Conservation (phyloP, 2,888 invertebrate species). For the Synergus itoensis region DNA sequence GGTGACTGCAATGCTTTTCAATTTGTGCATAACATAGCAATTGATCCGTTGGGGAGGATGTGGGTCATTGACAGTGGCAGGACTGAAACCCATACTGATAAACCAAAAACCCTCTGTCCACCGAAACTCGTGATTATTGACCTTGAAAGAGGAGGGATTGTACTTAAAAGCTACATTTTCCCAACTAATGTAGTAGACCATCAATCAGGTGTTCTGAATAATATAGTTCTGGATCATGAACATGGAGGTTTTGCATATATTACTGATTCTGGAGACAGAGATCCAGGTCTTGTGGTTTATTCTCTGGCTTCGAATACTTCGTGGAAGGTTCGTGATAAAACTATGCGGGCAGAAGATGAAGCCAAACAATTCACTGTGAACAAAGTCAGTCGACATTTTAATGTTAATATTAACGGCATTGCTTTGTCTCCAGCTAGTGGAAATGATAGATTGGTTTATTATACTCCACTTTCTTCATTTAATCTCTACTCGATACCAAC, state of each 20-base stretch:
- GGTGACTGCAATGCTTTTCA: conserved; percentile 86
- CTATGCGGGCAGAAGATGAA: conserved; percentile 83
- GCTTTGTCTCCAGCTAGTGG: conserved; percentile 82
- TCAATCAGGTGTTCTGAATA: conserved; percentile 83
- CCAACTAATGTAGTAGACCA: conserved; percentile 81
- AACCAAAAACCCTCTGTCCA: conserved; percentile 80
- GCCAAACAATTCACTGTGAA: conserved; percentile 82
- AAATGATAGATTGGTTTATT: conserved; percentile 80
- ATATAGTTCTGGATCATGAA: conserved; percentile 86
- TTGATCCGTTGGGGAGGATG: conserved; percentile 85
- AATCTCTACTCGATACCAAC: conserved; percentile 84
- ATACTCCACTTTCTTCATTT: conserved; percentile 84
- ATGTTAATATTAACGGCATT: conserved; percentile 85
- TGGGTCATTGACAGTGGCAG: conserved; percentile 81
- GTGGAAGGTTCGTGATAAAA: conserved; percentile 85
- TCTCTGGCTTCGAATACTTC: conserved; percentile 82
- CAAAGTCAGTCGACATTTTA: conserved; percentile 80
- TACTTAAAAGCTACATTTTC: conserved; percentile 80
- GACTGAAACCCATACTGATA: conserved; percentile 80
- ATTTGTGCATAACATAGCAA: conserved; percentile 87
- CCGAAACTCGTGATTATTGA: conserved; percentile 86
- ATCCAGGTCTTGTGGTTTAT: conserved; percentile 87
- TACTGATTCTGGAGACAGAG: conserved; percentile 84
- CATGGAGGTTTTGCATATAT: conserved; percentile 85
- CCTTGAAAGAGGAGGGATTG: conserved; percentile 81